Evolutionary conservation across 2,113 vertebrate species (phyloP).

Genomic region (Lipophrys pholis): DNA sequence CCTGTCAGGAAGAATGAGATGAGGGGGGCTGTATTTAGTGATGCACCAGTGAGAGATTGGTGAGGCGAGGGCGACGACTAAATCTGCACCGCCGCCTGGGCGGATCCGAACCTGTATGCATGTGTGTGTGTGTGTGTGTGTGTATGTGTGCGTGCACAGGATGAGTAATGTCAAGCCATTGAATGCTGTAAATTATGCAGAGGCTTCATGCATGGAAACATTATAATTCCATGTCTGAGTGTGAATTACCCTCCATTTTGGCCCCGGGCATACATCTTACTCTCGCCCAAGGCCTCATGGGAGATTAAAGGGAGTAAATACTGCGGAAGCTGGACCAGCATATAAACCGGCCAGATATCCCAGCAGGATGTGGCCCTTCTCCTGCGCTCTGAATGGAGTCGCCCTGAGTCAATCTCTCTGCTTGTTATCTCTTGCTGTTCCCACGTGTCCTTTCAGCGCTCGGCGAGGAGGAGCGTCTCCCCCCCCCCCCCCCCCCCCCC

Average conservation of each 20-base stretch:
- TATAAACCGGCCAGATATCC: conserved; percentile 48
- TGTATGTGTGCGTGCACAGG: conserved; percentile 4
- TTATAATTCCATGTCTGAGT: conserved; percentile 75
- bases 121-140: conserved; percentile 12
- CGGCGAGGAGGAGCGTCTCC: neutral
- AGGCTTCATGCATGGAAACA: conserved; percentile 76
- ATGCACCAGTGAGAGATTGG: conserved; percentile 70
- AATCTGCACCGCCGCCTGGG: conserved; percentile 55
- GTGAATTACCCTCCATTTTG: conserved; percentile 70
- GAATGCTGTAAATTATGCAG: conserved; percentile 77
- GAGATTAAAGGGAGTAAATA: conserved; percentile 71
- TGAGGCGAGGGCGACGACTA: conserved; percentile 67
- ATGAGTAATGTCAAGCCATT: conserved; percentile 69
- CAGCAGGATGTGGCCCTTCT: conserved; percentile 35
- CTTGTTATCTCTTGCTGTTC: conserved; percentile 29
- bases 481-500: too few relatives aligned
- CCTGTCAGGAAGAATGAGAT: conserved; percentile 69
- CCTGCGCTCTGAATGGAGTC: conserved; percentile 15
- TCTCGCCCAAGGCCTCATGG: conserved; percentile 66
- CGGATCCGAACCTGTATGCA: conserved; percentile 44
- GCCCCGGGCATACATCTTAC: conserved; percentile 66
- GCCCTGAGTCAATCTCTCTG: conserved; percentile 27
- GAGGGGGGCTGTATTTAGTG: conserved; percentile 76
- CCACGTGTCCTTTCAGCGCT: neutral
- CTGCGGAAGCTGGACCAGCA: conserved; percentile 48